Evolutionary conservation across 2,797 vertebrate species (phyloP).

Genomic region (Phoebastria nigripes): DNA sequence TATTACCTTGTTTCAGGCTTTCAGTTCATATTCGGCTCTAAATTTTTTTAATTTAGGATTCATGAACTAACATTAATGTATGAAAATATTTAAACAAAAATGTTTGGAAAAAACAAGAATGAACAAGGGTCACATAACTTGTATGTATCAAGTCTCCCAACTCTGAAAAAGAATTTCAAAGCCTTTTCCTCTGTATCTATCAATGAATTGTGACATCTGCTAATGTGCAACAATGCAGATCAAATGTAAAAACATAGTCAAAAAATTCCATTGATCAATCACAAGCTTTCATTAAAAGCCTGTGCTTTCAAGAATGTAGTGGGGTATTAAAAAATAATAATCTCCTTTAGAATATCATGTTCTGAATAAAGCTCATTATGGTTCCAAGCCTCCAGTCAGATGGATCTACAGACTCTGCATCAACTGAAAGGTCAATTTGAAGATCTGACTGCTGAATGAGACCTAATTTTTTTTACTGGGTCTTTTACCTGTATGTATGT

Average conservation of each 20-base stretch:
- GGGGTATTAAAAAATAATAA: background rate
- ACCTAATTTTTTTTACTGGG: background rate
- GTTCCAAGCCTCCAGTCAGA: background rate
- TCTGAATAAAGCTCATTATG: background rate
- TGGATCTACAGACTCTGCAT: background rate
- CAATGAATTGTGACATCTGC: background rate
- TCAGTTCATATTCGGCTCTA: background rate
- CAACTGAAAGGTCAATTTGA: fast-evolving
- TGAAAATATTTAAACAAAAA: background rate
- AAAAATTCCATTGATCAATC: background rate
- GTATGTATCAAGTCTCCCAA: background rate
- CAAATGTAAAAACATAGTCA: background rate
- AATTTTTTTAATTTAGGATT: background rate
- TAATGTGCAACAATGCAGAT: background rate
- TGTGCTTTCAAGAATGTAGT: background rate
- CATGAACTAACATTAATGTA: background rate
- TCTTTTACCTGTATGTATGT: background rate
- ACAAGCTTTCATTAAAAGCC: background rate
- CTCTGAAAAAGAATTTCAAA: background rate
- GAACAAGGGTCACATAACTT: background rate
- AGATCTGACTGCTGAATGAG: background rate
- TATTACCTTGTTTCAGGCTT: background rate
- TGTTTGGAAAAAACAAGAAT: background rate
- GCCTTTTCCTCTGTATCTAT: background rate
- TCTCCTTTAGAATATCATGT: background rate